phyloP scores from a whole-genome alignment of 2,797 vertebrate genomes.

The Nothura maculosa region DNA sequence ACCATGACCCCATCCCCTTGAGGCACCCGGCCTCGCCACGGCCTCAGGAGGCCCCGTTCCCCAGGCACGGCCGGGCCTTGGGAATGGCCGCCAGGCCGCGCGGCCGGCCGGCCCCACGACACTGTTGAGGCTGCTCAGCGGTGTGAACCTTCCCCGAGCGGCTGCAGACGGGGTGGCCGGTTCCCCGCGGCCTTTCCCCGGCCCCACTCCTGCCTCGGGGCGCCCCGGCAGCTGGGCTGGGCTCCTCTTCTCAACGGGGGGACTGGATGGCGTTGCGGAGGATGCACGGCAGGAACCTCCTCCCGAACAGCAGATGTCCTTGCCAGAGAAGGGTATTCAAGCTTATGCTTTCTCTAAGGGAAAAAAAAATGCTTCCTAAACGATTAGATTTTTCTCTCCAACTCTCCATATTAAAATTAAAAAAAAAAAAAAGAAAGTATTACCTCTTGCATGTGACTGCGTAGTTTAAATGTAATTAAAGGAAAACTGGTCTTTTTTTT shows the following conservation, averaged over 20 bases:
- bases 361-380: constrained; percentile 36
- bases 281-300: constrained; percentile 44
- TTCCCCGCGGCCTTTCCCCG: background rate
- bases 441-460: background rate
- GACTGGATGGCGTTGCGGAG: background rate
- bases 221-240: background rate
- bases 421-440: background rate
- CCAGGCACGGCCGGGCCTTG: too few species aligned
- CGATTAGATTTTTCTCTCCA: background rate
- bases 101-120: too few species aligned
- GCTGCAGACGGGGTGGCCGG: background rate
- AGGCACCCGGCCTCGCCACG: too few species aligned
- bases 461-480: constrained; percentile 75
- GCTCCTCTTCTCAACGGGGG: background rate
- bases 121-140: too few species aligned
- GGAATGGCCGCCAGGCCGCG: too few species aligned
- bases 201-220: background rate
- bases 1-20: too few species aligned
- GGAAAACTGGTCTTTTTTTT: constrained; percentile 65
- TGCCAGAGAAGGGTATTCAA: constrained; percentile 52
- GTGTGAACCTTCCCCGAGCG: too few species aligned
- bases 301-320: constrained; percentile 35
- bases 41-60: too few species aligned
- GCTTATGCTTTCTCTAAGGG: constrained; percentile 61
- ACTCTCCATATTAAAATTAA: background rate